A percentile compares a stretch with the other conserved stretches of the same genome.
These are phyloP conservation scores for Scleropages formosus DNA, from an alignment of 2,797 vertebrate species.

Conservation along the genomic window DNA sequence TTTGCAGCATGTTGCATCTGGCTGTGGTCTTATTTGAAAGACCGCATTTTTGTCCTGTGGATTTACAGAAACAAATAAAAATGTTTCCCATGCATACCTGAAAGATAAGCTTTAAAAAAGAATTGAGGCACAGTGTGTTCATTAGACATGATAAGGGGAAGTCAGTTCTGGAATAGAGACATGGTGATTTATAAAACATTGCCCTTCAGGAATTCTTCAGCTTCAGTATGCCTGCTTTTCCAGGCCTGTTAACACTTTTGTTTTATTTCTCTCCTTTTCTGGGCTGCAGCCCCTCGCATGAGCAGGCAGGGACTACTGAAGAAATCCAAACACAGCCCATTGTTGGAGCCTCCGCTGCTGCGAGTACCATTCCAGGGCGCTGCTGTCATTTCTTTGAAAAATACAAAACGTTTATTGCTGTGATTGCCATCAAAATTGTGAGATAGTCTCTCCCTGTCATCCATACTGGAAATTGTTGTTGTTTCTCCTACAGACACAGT, in stretches of 20 bases:
- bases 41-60: too few species aligned
- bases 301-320: conserved; percentile 15
- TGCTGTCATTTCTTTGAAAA: conserved; percentile 16
- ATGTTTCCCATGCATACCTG: too few species aligned
- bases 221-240: neutral
- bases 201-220: too few species aligned
- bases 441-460: conserved; percentile 29
- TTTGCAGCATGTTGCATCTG: conserved; percentile 5
- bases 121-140: too few species aligned
- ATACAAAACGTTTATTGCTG: conserved; percentile 25
- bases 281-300: neutral
- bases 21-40: too few species aligned
- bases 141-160: too few species aligned
- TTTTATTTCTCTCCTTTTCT: neutral
- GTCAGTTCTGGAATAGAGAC: too few species aligned
- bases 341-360: neutral
- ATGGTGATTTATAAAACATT: too few species aligned
- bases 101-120: too few species aligned
- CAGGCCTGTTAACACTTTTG: neutral
- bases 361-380: neutral
- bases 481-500: conserved; percentile 26
- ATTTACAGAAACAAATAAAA: too few species aligned
- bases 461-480: conserved; percentile 32
- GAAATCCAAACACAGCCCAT: neutral
- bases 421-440: neutral